phyloP scores from a whole-genome alignment of 2,888 invertebrate species.

The Amiota mariae region DNA sequence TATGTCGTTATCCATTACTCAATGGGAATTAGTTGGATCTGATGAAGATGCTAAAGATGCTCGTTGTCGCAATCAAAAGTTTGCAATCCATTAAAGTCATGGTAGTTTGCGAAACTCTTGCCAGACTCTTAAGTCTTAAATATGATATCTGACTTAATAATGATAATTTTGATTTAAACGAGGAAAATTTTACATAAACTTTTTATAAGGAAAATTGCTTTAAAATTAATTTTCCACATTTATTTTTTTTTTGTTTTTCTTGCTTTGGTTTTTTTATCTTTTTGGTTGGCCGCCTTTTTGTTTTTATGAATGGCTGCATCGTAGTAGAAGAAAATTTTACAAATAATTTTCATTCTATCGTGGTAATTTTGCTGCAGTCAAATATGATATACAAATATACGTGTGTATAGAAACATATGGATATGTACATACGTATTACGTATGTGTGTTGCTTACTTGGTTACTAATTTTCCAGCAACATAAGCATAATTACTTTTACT shows the following conservation, averaged over 20 bases:
- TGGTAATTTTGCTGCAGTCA: slow-evolving; percentile 51
- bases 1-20: too few relatives aligned
- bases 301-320: slow-evolving; percentile 31
- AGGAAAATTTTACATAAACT: neutral
- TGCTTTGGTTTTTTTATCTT: slow-evolving; percentile 2
- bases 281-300: neutral
- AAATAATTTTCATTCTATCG: slow-evolving; percentile 40
- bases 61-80: too few relatives aligned
- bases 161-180: too few relatives aligned
- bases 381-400: too few relatives aligned
- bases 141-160: too few relatives aligned
- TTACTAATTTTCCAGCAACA: slow-evolving; percentile 52
- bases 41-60: too few relatives aligned
- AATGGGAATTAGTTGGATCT: too few relatives aligned
- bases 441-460: slow-evolving; percentile 4
- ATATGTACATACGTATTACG: slow-evolving; percentile 18
- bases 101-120: too few relatives aligned
- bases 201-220: neutral
- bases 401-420: slow-evolving; percentile 11
- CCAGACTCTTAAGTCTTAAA: too few relatives aligned
- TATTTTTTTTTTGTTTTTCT: slow-evolving; percentile 47
- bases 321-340: neutral
- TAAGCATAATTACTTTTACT: slow-evolving; percentile 63
- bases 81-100: too few relatives aligned
- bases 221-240: slow-evolving; percentile 58